Conservation (phyloP, 2,797 vertebrate genomes). For the Sciurus carolinensis region DNA sequence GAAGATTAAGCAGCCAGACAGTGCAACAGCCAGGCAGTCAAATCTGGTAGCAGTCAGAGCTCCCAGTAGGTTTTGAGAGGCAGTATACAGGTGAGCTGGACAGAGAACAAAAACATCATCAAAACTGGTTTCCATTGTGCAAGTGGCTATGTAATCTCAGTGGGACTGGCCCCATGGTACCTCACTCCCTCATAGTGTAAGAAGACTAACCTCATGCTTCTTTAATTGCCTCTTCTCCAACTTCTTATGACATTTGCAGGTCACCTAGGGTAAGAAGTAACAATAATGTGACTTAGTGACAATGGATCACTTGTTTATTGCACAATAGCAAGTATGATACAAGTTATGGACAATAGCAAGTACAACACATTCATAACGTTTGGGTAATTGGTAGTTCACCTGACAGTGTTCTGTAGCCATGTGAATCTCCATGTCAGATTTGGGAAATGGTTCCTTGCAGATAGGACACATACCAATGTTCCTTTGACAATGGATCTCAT, state of each 20-base stretch:
- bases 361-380: not conserved
- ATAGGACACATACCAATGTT: conserved; percentile 94
- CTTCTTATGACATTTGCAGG: conserved; percentile 96
- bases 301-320: rapidly evolving
- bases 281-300: not conserved
- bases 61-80: not conserved
- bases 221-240: conserved; percentile 93
- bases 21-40: not conserved
- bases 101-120: not conserved
- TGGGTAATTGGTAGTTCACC: conserved; percentile 87
- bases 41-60: not conserved
- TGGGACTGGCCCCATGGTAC: not conserved
- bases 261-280: conserved; percentile 91
- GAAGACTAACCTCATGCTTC: conserved; percentile 93
- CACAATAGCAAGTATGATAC: not conserved
- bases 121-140: not conserved
- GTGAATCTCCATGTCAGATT: conserved; percentile 93
- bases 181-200: not conserved
- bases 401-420: conserved; percentile 94
- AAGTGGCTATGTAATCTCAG: not conserved
- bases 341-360: not conserved
- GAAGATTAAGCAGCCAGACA: not conserved
- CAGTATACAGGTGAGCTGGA: not conserved
- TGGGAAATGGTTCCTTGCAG: conserved; percentile 95
- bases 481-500: conserved; percentile 97